Base-by-base conservation (phyloP, 2,888 invertebrate species). In the Laspeyria flexula region DNA sequence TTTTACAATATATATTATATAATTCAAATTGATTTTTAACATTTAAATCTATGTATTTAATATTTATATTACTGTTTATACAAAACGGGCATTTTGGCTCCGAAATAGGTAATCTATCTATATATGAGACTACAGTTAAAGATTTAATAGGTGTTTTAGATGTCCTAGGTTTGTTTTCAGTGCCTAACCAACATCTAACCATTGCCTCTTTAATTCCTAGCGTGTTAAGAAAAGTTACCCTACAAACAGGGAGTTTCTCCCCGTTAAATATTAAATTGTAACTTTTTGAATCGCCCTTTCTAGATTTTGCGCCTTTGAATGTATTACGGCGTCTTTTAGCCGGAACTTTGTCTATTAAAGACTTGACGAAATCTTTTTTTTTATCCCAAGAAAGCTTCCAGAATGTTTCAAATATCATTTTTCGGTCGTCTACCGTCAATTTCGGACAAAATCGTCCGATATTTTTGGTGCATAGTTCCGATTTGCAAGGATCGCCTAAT, bases 201-300 rank as follows among this genome's bases (percentile, higher is more conserved):
- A 79, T 88, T 0, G 87, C 85, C 25, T 88, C 88, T 62, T 88
- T 88, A 0, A 88, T 63, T 0, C 85, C 87, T 23, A 88, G 21
- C 0, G 88, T 88, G 10, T 85, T 85, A 0, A 88, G 43, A 48
- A 88, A 88, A 59, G 81, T 86, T 0, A 76, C 64, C 0, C 87
- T 50, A 23, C 88, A 88, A 0, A 88, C 88, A 0, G 70, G 57
- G 0, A 79, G 1, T 13, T 70, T 76, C 1, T 79, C 58, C 0
- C 67, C 71, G 0, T 75, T 67, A 1, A 61, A 55, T 16, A 61
- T 33, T 0, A 88, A 41, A 51, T 85, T 74, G 9, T 87, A 88
- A 0, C 71, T 1, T 10, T 82, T 87, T 0, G 86, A 84, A 35
- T 83, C 86, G 0, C 78, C 81, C 38, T 86, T 86, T 16, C 88